phyloP scores from a whole-genome alignment of 2,888 invertebrate species.

The Brachypterus glaber region DNA sequence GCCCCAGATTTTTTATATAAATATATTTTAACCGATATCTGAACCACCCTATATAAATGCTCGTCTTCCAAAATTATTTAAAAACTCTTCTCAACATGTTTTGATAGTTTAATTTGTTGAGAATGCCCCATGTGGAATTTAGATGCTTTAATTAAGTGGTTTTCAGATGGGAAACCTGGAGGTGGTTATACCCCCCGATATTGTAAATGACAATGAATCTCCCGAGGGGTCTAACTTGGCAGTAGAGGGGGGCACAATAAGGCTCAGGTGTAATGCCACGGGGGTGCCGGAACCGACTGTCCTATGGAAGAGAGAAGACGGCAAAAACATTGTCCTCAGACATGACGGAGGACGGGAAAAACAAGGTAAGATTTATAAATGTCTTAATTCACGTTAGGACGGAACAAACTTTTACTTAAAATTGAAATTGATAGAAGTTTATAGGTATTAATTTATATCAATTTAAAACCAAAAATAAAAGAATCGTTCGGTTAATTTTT shows the following conservation, averaged over 20 bases:
- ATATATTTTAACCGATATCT: no score
- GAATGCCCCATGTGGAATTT: no score
- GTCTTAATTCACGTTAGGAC: background rate
- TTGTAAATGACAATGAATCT: conserved; percentile 62
- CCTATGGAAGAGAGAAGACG: conserved; percentile 72
- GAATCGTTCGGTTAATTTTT: no score
- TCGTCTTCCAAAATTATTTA: no score
- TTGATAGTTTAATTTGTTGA: no score
- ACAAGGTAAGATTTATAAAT: conserved; percentile 48
- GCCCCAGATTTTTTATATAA: no score
- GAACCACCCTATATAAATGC: no score
- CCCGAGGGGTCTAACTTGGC: conserved; percentile 65
- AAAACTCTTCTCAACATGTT: no score
- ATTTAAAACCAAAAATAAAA: no score
- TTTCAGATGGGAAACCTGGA: conserved; percentile 75
- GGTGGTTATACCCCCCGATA: conserved; percentile 82
- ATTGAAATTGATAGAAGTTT: no score
- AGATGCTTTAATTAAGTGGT: conserved; percentile 16
- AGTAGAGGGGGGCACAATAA: conserved; percentile 69
- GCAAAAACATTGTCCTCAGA: conserved; percentile 64
- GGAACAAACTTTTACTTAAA: background rate
- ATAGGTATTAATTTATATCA: no score
- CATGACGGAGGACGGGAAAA: conserved; percentile 62
- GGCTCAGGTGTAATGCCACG: conserved; percentile 67
- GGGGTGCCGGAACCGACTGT: conserved; percentile 74